A percentile compares a stretch with the other conserved stretches of the same genome.
Evolutionary conservation across 1,140 invertebrate species (phyloP).

Genomic region (Harpegnathos saltator): DNA sequence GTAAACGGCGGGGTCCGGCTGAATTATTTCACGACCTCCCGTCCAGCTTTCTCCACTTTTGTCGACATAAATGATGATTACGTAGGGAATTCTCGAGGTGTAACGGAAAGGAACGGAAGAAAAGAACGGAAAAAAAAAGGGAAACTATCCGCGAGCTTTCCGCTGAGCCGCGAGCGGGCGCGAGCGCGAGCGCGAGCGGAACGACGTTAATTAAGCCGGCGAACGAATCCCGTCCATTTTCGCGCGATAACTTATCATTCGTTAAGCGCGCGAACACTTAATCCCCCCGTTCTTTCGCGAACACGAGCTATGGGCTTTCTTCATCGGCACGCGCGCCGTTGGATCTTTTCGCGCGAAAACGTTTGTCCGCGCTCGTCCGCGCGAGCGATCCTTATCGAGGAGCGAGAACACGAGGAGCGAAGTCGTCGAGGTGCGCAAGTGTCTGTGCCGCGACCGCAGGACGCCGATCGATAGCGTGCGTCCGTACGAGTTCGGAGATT

Average conservation of each 20-base stretch:
- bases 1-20: constrained; percentile 36
- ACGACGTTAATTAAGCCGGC: constrained; percentile 58
- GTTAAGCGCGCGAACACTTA: constrained; percentile 68
- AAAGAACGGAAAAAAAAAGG: neutral
- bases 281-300: constrained; percentile 41
- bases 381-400: neutral
- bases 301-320: constrained; percentile 19
- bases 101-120: neutral
- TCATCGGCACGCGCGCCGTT: neutral
- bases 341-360: neutral
- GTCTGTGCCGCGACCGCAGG: neutral
- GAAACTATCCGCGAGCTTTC: constrained; percentile 18
- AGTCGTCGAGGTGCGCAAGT: neutral
- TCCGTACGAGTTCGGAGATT: constrained; percentile 21
- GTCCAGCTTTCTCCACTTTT: constrained; percentile 47
- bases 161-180: constrained; percentile 11
- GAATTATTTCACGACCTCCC: constrained; percentile 42
- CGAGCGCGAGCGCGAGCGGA: constrained; percentile 14
- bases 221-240: constrained; percentile 50
- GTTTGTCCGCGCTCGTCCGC: neutral
- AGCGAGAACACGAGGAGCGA: no score
- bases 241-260: constrained; percentile 66
- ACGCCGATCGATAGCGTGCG: constrained; percentile 38
- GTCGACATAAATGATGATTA: constrained; percentile 59
- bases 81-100: constrained; percentile 47